phyloP scores from a whole-genome alignment of 2,888 invertebrate genomes.

The Eumacrocentrus americanus region DNA sequence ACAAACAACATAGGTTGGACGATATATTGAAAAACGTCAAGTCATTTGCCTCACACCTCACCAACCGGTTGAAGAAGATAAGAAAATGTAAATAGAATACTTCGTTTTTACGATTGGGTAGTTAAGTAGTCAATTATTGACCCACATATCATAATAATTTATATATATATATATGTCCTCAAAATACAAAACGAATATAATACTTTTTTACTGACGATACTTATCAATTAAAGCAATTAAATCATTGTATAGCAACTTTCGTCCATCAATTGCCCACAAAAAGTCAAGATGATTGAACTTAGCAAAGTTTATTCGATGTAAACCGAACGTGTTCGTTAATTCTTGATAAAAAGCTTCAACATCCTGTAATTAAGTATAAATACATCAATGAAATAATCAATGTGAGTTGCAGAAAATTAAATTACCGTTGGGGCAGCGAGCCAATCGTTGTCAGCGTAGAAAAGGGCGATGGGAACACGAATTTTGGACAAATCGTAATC shows the following conservation, averaged over 20 bases:
- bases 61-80: too few species aligned
- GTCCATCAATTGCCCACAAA: constrained; percentile 70
- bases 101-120: too few species aligned
- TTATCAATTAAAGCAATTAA: constrained; percentile 61
- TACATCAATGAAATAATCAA: too few species aligned
- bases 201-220: not conserved
- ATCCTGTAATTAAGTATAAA: constrained; percentile 60
- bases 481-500: constrained; percentile 69
- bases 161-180: too few species aligned
- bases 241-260: constrained; percentile 66
- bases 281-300: constrained; percentile 79
- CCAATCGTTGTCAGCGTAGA: constrained; percentile 77
- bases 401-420: constrained; percentile 16
- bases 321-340: constrained; percentile 65
- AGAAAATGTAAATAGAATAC: too few species aligned
- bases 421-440: constrained; percentile 68
- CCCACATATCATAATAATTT: too few species aligned
- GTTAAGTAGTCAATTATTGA: too few species aligned
- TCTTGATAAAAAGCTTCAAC: constrained; percentile 65
- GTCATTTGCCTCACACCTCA: too few species aligned
- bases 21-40: too few species aligned
- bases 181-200: not conserved
- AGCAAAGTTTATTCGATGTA: constrained; percentile 67
- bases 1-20: too few species aligned
- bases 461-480: constrained; percentile 70